Percentiles rank a stretch among this genome's conserved stretches.
phyloP scores from a whole-genome alignment of 2,113 vertebrate species.

The Podocnemis expansa region DNA sequence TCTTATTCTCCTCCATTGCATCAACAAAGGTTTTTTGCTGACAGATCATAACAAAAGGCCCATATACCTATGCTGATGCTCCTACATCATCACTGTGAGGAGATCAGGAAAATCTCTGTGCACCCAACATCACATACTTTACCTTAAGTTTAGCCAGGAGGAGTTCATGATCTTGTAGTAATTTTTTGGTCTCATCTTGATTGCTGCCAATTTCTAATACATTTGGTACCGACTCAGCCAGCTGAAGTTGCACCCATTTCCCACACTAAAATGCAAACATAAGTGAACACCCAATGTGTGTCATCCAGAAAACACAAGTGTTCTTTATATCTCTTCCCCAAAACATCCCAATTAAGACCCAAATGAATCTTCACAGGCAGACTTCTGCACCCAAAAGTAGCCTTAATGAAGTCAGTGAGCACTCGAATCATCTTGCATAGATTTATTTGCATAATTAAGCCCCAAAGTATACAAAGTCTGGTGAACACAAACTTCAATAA shows the following conservation, averaged over 20 bases:
- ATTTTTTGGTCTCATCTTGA: slow-evolving; percentile 85
- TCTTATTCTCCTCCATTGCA: background rate
- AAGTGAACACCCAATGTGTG: slow-evolving; percentile 14
- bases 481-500: background rate
- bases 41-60: background rate
- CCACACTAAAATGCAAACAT: slow-evolving; percentile 83
- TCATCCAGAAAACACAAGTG: background rate
- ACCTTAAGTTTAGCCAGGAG: slow-evolving; percentile 92
- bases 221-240: slow-evolving; percentile 88
- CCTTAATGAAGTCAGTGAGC: background rate
- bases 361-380: background rate
- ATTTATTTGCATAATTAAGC: background rate
- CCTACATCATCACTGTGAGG: background rate
- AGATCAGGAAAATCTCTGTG: background rate
- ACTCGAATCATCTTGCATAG: background rate
- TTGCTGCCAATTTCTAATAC: slow-evolving; percentile 91
- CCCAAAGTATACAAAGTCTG: background rate
- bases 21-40: background rate
- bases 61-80: background rate
- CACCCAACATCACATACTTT: slow-evolving; percentile 14
- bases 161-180: slow-evolving; percentile 87
- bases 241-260: slow-evolving; percentile 84
- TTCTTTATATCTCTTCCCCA: background rate
- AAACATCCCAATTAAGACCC: background rate
- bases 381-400: background rate